Evolutionary conservation across 2,888 invertebrate genomes (phyloP).

Genomic region (Itoplectis maculator): DNA sequence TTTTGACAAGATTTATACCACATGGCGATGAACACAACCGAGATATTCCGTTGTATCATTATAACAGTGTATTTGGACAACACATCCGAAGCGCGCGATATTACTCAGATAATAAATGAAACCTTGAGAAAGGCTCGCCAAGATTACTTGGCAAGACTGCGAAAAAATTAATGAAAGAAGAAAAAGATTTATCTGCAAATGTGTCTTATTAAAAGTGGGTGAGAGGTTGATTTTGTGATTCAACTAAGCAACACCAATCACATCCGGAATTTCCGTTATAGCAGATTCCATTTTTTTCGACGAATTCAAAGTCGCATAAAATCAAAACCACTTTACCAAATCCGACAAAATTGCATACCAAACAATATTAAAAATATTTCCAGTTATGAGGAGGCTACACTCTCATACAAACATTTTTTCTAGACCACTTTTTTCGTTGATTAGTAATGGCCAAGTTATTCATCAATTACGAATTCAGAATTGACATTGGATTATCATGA

Average conservation of each 20-base stretch:
- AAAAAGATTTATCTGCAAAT: neutral
- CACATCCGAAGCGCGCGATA: neutral
- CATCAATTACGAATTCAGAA: neutral
- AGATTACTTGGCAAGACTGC: slow-evolving; percentile 8
- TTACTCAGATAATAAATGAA: slow-evolving; percentile 32
- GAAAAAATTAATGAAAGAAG: slow-evolving; percentile 2
- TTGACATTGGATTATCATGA: neutral
- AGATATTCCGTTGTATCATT: neutral
- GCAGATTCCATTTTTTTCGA: too few relatives aligned
- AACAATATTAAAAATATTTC: too few relatives aligned
- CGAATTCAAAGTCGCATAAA: too few relatives aligned
- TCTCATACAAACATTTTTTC: too few relatives aligned
- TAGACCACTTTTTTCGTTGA: too few relatives aligned
- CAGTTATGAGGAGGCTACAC: too few relatives aligned
- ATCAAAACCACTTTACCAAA: too few relatives aligned
- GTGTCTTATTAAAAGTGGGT: slow-evolving; percentile 6
- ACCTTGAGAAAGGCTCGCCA: neutral
- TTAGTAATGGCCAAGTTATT: too few relatives aligned
- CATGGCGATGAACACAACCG: neutral
- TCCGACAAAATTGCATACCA: too few relatives aligned
- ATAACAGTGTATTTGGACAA: slow-evolving; percentile 1
- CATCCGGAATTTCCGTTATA: too few relatives aligned
- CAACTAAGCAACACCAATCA: neutral
- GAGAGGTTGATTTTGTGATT: neutral
- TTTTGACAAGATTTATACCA: slow-evolving; percentile 38